phyloP scores from a whole-genome alignment of 2,797 vertebrate genomes.

The Dermochelys coriacea region DNA sequence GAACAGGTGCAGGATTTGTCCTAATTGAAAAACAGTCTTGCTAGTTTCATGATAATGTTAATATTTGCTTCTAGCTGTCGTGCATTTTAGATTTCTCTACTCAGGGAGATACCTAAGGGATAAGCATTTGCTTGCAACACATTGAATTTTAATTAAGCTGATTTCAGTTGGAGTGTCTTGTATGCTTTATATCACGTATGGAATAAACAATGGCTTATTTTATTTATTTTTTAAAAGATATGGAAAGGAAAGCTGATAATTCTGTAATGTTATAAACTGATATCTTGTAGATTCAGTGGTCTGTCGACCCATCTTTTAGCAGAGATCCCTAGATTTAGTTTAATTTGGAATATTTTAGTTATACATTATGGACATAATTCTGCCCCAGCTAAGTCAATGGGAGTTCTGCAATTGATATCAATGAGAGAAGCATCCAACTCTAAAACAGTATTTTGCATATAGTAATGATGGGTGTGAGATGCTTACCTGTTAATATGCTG shows the following conservation, averaged over 20 bases:
- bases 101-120: slow-evolving; percentile 64
- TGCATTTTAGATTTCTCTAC: slow-evolving; percentile 63
- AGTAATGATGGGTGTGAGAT: not conserved
- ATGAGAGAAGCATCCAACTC: slow-evolving; percentile 11
- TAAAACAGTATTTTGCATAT: slow-evolving; percentile 29
- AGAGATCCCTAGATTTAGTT: slow-evolving; percentile 26
- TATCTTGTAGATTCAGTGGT: slow-evolving; percentile 42
- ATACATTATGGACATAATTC: slow-evolving; percentile 28
- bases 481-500: not conserved
- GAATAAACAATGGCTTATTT: slow-evolving; percentile 71
- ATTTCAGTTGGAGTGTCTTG: slow-evolving; percentile 73
- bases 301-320: slow-evolving; percentile 62
- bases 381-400: slow-evolving; percentile 13
- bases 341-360: slow-evolving; percentile 24
- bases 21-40: not conserved
- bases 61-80: slow-evolving; percentile 66
- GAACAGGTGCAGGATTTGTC: accelerated
- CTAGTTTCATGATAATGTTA: slow-evolving; percentile 38
- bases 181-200: slow-evolving; percentile 65
- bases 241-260: slow-evolving; percentile 52
- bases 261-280: slow-evolving; percentile 28
- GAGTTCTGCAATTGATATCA: slow-evolving; percentile 36
- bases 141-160: slow-evolving; percentile 75
- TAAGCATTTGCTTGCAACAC: slow-evolving; percentile 53
- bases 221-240: slow-evolving; percentile 69